Percentiles rank a stretch among this genome's conserved stretches.
Conservation (phyloP, 2,113 vertebrate genomes). For the Rattus rattus region DNA sequence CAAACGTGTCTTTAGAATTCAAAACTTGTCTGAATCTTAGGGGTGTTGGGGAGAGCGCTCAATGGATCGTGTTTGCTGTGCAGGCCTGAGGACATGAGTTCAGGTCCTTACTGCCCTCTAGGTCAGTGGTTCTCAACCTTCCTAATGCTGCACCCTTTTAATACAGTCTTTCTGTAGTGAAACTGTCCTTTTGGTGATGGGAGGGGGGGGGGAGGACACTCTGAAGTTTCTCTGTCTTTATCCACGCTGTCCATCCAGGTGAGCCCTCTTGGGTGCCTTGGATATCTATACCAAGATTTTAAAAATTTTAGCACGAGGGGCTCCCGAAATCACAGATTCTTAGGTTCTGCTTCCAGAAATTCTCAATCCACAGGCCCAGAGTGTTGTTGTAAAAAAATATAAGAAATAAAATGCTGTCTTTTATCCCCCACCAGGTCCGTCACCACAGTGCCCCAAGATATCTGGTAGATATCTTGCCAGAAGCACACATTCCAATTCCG, state of each 20-base stretch:
- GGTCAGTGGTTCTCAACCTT: neutral
- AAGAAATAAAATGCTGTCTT: too few species aligned
- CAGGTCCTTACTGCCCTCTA: neutral
- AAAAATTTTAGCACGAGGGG: neutral
- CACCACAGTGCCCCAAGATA: too few species aligned
- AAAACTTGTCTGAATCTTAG: neutral
- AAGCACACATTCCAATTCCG: too few species aligned
- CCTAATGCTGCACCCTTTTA: neutral
- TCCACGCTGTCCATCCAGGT: neutral
- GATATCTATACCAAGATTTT: neutral
- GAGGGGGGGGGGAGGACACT: too few species aligned
- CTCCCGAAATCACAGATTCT: neutral
- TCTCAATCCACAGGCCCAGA: neutral
- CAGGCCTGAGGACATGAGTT: too few species aligned
- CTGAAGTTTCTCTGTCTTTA: neutral
- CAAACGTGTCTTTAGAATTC: neutral
- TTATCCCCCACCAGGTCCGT: too few species aligned
- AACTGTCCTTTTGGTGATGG: neutral
- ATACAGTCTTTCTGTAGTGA: neutral
- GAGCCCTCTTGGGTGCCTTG: neutral
- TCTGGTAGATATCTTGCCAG: too few species aligned
- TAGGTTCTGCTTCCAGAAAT: neutral
- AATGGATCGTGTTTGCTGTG: neutral
- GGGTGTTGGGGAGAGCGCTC: neutral
- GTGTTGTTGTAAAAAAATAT: too few species aligned